These are phyloP conservation scores for Apaloderma vittatum DNA, from an alignment of 2,113 vertebrate species.

Conservation along the genomic window DNA sequence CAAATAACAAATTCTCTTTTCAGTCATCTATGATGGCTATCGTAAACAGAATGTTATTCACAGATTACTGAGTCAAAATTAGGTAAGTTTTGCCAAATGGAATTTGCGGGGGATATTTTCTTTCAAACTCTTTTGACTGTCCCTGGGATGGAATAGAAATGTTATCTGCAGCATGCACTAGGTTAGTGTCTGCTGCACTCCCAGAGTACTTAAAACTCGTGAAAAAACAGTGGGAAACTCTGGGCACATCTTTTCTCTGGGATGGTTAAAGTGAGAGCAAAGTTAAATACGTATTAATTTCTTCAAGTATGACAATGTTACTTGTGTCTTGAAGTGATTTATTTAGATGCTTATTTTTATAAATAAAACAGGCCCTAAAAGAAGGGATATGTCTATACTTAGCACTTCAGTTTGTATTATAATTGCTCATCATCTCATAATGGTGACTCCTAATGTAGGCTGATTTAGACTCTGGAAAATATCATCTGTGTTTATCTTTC, in stretches of 20 bases:
- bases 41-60: background rate
- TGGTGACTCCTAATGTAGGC: background rate
- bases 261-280: background rate
- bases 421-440: background rate
- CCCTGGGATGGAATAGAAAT: background rate
- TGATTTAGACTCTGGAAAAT: background rate
- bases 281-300: background rate
- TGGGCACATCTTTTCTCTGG: background rate
- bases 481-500: background rate
- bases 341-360: background rate
- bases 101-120: background rate
- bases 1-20: background rate
- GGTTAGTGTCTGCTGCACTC: background rate
- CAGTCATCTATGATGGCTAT: background rate
- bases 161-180: background rate
- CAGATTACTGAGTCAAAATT: background rate
- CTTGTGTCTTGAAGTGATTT: background rate
- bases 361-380: background rate
- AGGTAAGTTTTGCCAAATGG: background rate
- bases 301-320: background rate
- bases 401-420: background rate
- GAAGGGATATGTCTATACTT: background rate
- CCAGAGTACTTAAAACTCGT: background rate
- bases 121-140: background rate
- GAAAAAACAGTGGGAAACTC: background rate